Conservation (phyloP, 2,113 vertebrate species). For the Enhydra lutris region DNA sequence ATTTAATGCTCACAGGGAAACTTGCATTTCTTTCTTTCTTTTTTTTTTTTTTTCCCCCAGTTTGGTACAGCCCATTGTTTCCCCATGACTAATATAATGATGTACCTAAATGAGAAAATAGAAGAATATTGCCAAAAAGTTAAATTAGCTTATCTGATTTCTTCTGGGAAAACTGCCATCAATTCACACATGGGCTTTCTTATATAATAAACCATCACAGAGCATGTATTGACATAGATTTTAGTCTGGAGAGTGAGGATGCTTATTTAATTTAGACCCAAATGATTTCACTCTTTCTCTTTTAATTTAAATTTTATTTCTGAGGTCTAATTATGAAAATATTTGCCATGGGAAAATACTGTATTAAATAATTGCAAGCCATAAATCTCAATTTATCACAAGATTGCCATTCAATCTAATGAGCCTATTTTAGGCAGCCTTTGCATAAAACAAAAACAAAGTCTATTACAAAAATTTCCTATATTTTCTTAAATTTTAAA, state of each 20-base stretch:
- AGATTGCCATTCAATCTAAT: background rate
- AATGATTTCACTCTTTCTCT: conserved; percentile 46
- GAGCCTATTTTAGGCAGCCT: background rate
- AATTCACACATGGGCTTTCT: conserved; percentile 36
- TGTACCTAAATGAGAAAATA: conserved; percentile 45
- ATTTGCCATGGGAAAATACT: background rate
- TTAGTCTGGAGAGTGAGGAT: background rate
- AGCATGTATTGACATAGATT: background rate
- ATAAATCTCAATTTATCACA: conserved; percentile 15
- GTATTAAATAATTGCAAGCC: conserved; percentile 5
- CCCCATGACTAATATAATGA: conserved; percentile 34
- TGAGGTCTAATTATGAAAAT: conserved; percentile 33
- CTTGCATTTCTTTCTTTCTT: background rate
- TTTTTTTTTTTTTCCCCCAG: background rate
- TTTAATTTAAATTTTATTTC: conserved; percentile 37
- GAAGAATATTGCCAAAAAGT: conserved; percentile 53
- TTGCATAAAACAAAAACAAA: background rate
- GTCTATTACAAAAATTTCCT: background rate
- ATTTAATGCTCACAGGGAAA: conserved; percentile 21
- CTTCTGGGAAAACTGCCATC: conserved; percentile 59
- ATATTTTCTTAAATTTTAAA: background rate
- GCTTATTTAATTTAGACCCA: conserved; percentile 25
- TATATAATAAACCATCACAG: conserved; percentile 45
- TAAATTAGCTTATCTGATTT: conserved; percentile 72
- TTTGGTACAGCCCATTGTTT: conserved; percentile 57